Base-by-base conservation (phyloP, 1,140 invertebrate genomes). In the Aphis gossypii region DNA sequence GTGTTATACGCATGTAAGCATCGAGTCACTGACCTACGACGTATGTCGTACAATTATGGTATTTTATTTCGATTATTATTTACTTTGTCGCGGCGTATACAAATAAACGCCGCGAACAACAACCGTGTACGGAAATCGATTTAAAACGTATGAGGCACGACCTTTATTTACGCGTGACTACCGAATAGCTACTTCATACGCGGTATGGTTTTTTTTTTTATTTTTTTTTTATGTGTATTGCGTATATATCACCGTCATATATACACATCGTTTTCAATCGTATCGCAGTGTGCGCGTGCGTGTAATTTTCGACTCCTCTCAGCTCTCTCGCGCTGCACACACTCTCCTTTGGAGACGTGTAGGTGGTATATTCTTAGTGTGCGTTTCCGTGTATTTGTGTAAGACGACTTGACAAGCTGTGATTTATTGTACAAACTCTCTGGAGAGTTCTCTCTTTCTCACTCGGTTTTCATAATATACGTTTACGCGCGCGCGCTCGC, bases 351-450 rank as follows among this genome's bases (percentile, higher is more conserved):
- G 30, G 60, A n/a, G 60, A n/a, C 18, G 30, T n/a, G 30, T 76
- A 76, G 60, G 14, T n/a, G 14, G 60, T 76, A 76, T 76, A 76
- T n/a, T n/a, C 60, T 76, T 1, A 48, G 30, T 38, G 44, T 18
- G 84, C 25, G 44, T n/a, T 44, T n/a, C 14, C 18, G 84, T 60
- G 56, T 60, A 60, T 60, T 60, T 86, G 83, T 86, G 84, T 38
- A 25, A 38, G 25, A 18, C 84, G 44, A 87, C 44, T 87, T 87
- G 84, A 87, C 84, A 87, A 87, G 84, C 84, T 87, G 84, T 87
- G 84, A 87, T 87, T 87, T 87, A 87, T 87, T 48, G 84, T 87
- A 46, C 44, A 87, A 87, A 87, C 84, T 48, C 84, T 87, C 84
- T 25, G 44, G 84, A 87, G 84, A 87, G 41, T 38, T 87, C 35